These are phyloP conservation scores for Holacanthus passer DNA, from an alignment of 2,113 vertebrate species.

Conservation along the genomic window DNA sequence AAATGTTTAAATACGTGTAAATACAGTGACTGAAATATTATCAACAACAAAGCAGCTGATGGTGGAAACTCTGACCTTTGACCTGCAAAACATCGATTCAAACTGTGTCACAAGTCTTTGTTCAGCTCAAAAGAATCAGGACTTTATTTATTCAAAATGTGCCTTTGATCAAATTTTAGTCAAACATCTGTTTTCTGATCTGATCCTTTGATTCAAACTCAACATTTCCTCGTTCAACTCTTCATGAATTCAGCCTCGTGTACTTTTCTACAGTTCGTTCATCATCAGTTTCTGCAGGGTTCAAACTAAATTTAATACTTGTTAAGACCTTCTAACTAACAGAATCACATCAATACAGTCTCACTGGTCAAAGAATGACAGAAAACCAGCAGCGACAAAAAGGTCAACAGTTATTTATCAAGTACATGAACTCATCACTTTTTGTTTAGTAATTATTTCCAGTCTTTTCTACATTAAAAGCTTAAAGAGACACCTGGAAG, in stretches of 20 bases:
- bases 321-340: background rate
- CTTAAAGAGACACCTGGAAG: too few species aligned
- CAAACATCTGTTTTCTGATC: too few species aligned
- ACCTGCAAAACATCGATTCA: background rate
- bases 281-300: background rate
- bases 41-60: conserved; percentile 7
- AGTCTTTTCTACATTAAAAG: background rate
- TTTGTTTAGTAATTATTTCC: background rate
- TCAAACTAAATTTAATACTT: background rate
- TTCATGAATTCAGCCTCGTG: background rate
- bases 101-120: background rate
- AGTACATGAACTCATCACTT: background rate
- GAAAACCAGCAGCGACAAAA: too few species aligned
- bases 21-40: conserved; percentile 23
- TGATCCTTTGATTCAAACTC: background rate
- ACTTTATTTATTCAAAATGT: too few species aligned
- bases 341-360: background rate
- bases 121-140: too few species aligned
- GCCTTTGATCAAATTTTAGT: background rate
- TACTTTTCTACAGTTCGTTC: background rate
- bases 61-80: background rate
- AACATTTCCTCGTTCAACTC: background rate
- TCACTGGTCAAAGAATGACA: too few species aligned
- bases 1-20: conserved; percentile 24
- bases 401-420: too few species aligned